Base-by-base conservation (phyloP, 2,888 invertebrate genomes). In the Epiblema foenella region DNA sequence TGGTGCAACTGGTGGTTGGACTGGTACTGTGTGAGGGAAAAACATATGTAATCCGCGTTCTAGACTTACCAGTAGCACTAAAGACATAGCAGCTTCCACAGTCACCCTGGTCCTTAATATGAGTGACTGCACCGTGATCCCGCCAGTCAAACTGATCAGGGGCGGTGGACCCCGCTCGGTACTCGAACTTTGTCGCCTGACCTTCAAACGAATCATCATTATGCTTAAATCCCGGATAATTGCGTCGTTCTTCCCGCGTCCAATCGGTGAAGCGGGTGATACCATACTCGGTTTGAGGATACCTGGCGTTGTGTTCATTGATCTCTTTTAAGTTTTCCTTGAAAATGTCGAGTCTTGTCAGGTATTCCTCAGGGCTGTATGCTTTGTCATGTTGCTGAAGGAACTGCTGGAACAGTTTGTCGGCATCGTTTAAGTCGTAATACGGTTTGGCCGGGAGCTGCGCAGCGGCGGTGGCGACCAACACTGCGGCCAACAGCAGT, bases 61-160 rank as follows among this genome's bases (percentile, higher is more conserved):
- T 39, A 39, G 12, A 39, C 39, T 29, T 63, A 77, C 77, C 75
- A 11, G 59, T 57, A 12, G 74, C 60, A 12, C 75, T 72, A 39
- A 77, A 77, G 62, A 97, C 94, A 97, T 97, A 98, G 90, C 97
- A 97, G 3, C 96, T 96, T 46, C 97, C 96, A 83, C 97, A 97
- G 71, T 93, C 92, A 65, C 95, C 96, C 90, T 98, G 97, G 89
- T 97, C 95, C 83, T 97, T 97, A n/a, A 97, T 94, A 0, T 90
- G 93, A 0, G 97, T 97, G 2, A 97, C 97, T 46, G 96, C 96
- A 9, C 97, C 97, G 57, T 95, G 82, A 1, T 88, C 75, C 75
- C 97, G 94, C 97, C 97, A 98, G 84, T 97, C 97, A 2, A 73
- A 72, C 15, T 42, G 8, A 0, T 67, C 66, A 10, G 77, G 77